Evolutionary conservation across 2,888 invertebrate species (phyloP).

Genomic region (Plebejus melissa): DNA sequence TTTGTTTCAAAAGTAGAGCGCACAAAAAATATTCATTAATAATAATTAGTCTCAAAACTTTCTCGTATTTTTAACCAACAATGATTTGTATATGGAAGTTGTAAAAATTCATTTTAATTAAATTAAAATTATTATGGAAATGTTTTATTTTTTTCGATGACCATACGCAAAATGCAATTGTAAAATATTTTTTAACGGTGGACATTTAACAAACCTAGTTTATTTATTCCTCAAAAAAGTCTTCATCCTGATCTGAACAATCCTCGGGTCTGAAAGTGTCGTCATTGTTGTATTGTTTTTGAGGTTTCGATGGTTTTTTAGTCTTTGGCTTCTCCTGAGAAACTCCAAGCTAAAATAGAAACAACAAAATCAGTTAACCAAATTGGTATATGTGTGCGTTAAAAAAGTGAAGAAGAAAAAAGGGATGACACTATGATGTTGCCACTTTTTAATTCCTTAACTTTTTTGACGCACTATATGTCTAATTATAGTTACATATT

Average conservation of each 20-base stretch:
- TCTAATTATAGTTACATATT: too few species aligned
- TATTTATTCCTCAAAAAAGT: constrained; percentile 31
- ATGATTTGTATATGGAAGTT: constrained; percentile 41
- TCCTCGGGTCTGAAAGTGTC: constrained; percentile 65
- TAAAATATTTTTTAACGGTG: background rate
- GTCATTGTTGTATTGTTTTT: constrained; percentile 51
- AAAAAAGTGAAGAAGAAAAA: too few species aligned
- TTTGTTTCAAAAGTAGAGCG: background rate
- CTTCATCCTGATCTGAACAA: constrained; percentile 54
- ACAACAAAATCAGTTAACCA: background rate
- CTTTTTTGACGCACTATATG: too few species aligned
- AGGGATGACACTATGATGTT: too few species aligned
- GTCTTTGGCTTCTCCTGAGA: constrained; percentile 38
- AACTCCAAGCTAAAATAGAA: constrained; percentile 42
- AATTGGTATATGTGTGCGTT: too few species aligned
- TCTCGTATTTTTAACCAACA: background rate
- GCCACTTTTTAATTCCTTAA: too few species aligned
- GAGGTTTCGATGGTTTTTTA: constrained; percentile 40
- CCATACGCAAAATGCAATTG: background rate
- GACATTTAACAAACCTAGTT: background rate
- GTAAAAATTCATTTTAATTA: constrained; percentile 64
- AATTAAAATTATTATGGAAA: constrained; percentile 32
- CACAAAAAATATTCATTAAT: background rate
- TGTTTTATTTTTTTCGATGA: background rate
- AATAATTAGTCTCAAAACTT: background rate